Conservation (phyloP, 1,140 invertebrate species). For the Pseudobourletiella spinata region DNA sequence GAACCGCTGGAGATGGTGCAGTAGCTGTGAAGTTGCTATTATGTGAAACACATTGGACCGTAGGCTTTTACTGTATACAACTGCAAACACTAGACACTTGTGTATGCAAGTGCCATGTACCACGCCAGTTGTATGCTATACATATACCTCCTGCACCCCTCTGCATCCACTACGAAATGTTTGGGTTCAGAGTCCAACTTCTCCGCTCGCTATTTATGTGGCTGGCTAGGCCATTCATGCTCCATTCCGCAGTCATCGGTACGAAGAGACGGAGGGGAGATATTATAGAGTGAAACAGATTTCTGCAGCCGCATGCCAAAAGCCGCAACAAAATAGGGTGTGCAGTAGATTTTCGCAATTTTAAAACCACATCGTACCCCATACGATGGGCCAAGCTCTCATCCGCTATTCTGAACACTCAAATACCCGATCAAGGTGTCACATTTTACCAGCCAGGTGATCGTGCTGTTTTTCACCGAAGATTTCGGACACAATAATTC, state of each 20-base stretch:
- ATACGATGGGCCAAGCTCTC: not conserved
- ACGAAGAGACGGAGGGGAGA: not conserved
- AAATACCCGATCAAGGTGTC: not conserved
- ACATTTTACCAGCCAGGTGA: conserved; percentile 8
- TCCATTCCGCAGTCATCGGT: not conserved
- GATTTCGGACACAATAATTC: not conserved
- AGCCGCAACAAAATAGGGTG: not conserved
- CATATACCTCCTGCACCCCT: too few relatives aligned
- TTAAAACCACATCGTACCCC: not conserved
- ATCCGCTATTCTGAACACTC: not conserved
- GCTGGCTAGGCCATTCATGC: too few relatives aligned
- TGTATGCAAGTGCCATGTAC: too few relatives aligned
- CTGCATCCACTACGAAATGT: too few relatives aligned
- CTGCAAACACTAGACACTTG: too few relatives aligned
- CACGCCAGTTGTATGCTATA: too few relatives aligned
- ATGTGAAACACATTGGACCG: too few relatives aligned
- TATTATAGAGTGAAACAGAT: not conserved
- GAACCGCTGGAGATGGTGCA: too few relatives aligned
- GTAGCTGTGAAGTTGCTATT: too few relatives aligned
- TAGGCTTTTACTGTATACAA: too few relatives aligned
- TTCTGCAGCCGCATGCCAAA: not conserved
- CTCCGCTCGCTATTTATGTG: not conserved
- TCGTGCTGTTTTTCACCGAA: not conserved
- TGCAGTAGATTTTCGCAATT: not conserved
- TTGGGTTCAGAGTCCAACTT: not conserved